These are phyloP conservation scores for Platichthys flesus DNA, from an alignment of 2,113 vertebrate species.

Conservation along the genomic window DNA sequence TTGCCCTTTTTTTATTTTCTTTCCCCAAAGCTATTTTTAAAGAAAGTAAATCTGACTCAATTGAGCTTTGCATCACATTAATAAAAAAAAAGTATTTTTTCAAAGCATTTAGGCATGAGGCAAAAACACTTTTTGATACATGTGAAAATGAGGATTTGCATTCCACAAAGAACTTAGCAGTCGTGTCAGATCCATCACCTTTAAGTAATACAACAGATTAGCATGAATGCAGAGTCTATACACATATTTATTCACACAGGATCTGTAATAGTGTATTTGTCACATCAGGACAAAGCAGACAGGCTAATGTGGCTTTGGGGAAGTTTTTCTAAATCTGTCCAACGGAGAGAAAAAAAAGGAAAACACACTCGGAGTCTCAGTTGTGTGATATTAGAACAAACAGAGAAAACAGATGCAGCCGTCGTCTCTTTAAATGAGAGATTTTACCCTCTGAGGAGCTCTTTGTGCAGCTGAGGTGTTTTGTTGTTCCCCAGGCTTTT, in stretches of 20 bases:
- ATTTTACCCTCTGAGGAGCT: slow-evolving; percentile 55
- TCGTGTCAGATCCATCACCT: slow-evolving; percentile 70
- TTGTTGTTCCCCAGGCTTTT: slow-evolving; percentile 71
- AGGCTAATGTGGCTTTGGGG: slow-evolving; percentile 46
- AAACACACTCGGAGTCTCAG: slow-evolving; percentile 37
- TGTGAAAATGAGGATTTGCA: slow-evolving; percentile 54
- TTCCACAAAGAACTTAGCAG: slow-evolving; percentile 47
- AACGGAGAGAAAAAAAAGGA: slow-evolving; percentile 6
- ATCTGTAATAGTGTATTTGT: slow-evolving; percentile 48
- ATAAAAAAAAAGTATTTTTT: slow-evolving; percentile 10
- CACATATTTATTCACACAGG: slow-evolving; percentile 55
- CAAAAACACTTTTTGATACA: slow-evolving; percentile 35
- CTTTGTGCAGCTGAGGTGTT: slow-evolving; percentile 69
- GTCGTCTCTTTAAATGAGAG: slow-evolving; percentile 57
- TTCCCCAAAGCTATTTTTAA: slow-evolving; percentile 47
- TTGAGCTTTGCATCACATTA: slow-evolving; percentile 69
- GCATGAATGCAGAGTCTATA: slow-evolving; percentile 46
- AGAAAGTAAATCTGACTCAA: slow-evolving; percentile 41
- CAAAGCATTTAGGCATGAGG: slow-evolving; percentile 29
- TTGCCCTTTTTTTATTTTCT: slow-evolving; percentile 8
- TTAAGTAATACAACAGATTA: slow-evolving; percentile 66
- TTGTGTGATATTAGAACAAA: slow-evolving; percentile 65
- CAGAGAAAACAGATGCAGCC: slow-evolving; percentile 63
- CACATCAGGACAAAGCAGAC: slow-evolving; percentile 46
- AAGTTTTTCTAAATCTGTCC: slow-evolving; percentile 41